These are phyloP conservation scores for Poeciliopsis infans DNA, from an alignment of 2,797 vertebrate genomes.

Conservation along the genomic window DNA sequence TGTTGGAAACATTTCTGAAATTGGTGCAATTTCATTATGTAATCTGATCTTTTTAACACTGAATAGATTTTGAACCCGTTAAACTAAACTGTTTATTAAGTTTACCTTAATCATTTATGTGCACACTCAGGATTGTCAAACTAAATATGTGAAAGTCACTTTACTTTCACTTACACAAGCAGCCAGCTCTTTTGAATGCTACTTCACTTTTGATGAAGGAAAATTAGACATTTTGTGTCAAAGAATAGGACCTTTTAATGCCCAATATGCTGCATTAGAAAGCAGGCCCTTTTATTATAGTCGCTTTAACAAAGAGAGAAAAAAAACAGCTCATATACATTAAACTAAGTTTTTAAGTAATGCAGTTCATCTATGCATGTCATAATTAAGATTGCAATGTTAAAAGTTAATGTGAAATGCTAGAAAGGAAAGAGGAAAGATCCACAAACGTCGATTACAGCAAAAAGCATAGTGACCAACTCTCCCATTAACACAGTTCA, in stretches of 20 bases:
- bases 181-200: neutral
- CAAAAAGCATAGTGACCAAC: neutral
- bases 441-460: neutral
- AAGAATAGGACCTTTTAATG: neutral
- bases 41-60: neutral
- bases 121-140: neutral
- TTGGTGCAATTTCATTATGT: neutral
- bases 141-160: neutral
- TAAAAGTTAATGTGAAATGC: neutral
- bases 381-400: neutral
- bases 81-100: neutral
- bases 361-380: neutral
- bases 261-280: neutral
- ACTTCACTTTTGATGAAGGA: neutral
- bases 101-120: neutral
- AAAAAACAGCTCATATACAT: neutral
- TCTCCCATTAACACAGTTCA: neutral
- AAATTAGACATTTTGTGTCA: neutral
- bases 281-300: neutral
- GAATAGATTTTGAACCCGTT: neutral
- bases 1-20: neutral
- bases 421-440: neutral
- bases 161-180: neutral
- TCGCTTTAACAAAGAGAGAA: neutral
- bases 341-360: neutral